Conservation (phyloP, 2,113 vertebrate genomes). For the Eptatretus burgeri region DNA sequence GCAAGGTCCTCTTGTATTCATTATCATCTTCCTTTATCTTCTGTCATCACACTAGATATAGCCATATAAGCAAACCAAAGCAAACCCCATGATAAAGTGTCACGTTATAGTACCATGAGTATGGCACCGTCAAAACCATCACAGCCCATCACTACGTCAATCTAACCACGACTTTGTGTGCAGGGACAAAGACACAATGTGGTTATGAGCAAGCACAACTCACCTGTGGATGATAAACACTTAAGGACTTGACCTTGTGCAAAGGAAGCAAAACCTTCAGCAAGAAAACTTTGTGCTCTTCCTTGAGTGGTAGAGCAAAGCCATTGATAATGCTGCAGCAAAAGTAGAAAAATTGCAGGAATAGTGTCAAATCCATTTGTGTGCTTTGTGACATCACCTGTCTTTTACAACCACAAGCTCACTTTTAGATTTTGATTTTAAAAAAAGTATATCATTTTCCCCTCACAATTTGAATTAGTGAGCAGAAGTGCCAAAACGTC, state of each 20-base stretch:
- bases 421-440: slow-evolving; percentile 8
- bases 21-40: no score
- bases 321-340: slow-evolving; percentile 77
- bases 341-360: slow-evolving; percentile 10
- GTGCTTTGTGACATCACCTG: slow-evolving; percentile 10
- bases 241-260: slow-evolving; percentile 98
- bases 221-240: slow-evolving; percentile 96
- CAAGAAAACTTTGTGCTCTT: slow-evolving; percentile 98
- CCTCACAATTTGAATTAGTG: no score
- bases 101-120: no score
- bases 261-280: slow-evolving; percentile 83
- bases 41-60: no score
- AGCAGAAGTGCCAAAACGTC: no score
- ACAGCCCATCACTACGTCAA: no score
- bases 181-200: no score
- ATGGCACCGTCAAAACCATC: no score
- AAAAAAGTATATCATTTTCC: background rate
- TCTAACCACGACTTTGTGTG: no score
- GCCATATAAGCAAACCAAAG: no score
- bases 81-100: no score
- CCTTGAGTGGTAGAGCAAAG: slow-evolving; percentile 93
- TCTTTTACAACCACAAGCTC: slow-evolving; percentile 9
- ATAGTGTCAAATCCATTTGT: background rate
- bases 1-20: no score
- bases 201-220: background rate